A percentile compares a stretch with the other conserved stretches of the same genome.
These are phyloP conservation scores for Drosophila mauritiana DNA, from an alignment of 1,140 invertebrate species.

Conservation along the genomic window DNA sequence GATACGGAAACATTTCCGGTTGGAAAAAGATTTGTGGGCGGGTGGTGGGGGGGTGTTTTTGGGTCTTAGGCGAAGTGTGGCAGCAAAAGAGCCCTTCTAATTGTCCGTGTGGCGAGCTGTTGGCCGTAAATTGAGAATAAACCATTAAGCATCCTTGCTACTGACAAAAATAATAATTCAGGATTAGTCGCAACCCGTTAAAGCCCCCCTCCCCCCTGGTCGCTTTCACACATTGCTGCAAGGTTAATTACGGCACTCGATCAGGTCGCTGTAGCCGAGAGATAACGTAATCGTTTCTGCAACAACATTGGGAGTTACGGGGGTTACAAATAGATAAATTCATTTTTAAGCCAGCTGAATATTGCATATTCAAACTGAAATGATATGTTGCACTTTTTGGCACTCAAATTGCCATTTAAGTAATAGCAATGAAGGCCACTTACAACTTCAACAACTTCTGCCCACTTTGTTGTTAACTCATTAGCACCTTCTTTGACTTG, in stretches of 20 bases:
- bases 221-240: constrained; percentile 2
- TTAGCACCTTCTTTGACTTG: constrained; percentile 52
- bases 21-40: not conserved
- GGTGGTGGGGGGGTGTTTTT: too few species aligned
- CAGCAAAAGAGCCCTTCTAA: constrained; percentile 47
- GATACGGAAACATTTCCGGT: constrained; percentile 59
- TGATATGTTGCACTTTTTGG: not conserved
- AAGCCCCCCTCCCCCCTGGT: not conserved
- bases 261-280: constrained; percentile 65
- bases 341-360: too few species aligned
- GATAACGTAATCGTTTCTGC: constrained; percentile 68
- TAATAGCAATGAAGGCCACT: not conserved
- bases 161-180: constrained; percentile 74
- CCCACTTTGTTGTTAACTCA: constrained; percentile 44
- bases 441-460: not conserved
- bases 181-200: constrained; percentile 75
- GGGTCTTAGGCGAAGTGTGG: too few species aligned
- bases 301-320: constrained; percentile 28
- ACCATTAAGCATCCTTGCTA: constrained; percentile 67
- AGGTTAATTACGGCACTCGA: constrained; percentile 83
- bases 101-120: constrained; percentile 31
- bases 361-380: not conserved
- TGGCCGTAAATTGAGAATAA: constrained; percentile 80
- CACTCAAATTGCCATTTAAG: not conserved
- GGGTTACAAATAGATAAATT: not conserved